These are phyloP conservation scores for Cardinalis cardinalis DNA, from an alignment of 2,113 vertebrate species.

Conservation along the genomic window DNA sequence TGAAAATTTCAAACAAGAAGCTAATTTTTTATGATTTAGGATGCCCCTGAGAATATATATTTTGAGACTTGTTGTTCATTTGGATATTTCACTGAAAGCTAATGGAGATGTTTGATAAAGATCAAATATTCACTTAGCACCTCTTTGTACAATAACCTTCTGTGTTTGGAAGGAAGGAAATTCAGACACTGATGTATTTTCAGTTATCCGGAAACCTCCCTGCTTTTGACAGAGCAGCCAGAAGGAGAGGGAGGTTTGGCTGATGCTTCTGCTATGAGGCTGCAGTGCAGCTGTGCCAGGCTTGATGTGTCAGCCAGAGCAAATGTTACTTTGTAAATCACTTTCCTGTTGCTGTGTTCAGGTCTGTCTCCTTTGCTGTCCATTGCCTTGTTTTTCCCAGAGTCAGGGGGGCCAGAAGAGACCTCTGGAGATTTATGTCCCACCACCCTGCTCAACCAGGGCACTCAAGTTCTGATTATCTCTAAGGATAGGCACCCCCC, in stretches of 20 bases:
- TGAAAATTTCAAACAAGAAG: neutral
- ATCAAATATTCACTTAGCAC: neutral
- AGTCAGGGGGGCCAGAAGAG: neutral
- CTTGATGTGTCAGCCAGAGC: neutral
- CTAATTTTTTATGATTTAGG: neutral
- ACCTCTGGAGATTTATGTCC: neutral
- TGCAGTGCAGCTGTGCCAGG: neutral
- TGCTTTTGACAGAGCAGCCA: neutral
- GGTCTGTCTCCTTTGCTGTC: neutral
- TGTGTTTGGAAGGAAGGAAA: neutral
- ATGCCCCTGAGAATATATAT: neutral
- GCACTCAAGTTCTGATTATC: neutral
- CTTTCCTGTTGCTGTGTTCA: neutral
- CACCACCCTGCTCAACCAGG: neutral
- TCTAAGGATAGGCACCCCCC: neutral
- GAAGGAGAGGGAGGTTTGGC: neutral
- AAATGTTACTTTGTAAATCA: neutral
- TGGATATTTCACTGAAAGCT: neutral
- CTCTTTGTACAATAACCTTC: neutral
- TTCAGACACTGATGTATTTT: neutral
- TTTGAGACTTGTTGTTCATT: neutral
- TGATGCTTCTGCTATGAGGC: neutral
- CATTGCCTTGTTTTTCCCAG: neutral
- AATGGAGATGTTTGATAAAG: neutral
- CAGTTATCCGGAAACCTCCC: neutral